A percentile compares a stretch with the other conserved stretches of the same genome.
Conservation (phyloP, 2,888 invertebrate species). For the Zele albiditarsus region DNA sequence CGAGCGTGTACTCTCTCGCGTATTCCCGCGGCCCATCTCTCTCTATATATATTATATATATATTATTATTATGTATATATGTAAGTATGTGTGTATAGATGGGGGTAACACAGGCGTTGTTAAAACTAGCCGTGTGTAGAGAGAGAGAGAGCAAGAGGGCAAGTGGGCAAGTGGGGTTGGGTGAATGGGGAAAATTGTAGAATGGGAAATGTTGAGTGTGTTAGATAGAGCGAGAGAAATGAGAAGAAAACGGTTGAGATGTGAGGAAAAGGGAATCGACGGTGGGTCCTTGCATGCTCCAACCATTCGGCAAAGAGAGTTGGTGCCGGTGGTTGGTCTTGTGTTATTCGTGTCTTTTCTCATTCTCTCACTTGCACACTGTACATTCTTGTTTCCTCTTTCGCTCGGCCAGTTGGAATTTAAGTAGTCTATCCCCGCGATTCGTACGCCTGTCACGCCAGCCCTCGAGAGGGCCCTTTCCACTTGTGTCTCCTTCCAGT, state of each 20-base stretch:
- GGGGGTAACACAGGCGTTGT: slow-evolving; percentile 43
- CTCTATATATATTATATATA: slow-evolving; percentile 6
- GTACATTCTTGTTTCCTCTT: slow-evolving; percentile 27
- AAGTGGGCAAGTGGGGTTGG: too few species aligned
- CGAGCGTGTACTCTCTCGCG: slow-evolving; percentile 20
- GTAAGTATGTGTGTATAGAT: slow-evolving; percentile 10
- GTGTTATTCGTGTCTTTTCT: slow-evolving; percentile 27
- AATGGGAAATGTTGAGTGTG: slow-evolving; percentile 31
- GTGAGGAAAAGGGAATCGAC: slow-evolving; percentile 5
- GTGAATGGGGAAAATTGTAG: background rate
- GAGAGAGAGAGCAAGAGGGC: slow-evolving; percentile 13
- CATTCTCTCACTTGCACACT: slow-evolving; percentile 7
- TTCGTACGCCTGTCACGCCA: slow-evolving; percentile 41
- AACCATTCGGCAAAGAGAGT: slow-evolving; percentile 26
- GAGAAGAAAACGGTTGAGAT: background rate
- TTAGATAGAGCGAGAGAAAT: slow-evolving; percentile 20
- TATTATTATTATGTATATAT: slow-evolving; percentile 9
- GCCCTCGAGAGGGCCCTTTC: slow-evolving; percentile 36
- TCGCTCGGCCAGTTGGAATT: slow-evolving; percentile 45
- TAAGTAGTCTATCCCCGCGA: slow-evolving; percentile 46
- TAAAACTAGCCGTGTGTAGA: slow-evolving; percentile 42
- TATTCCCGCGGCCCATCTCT: slow-evolving; percentile 29
- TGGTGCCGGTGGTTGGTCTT: slow-evolving; percentile 1
- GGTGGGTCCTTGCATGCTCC: slow-evolving; percentile 36
- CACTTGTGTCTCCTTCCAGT: slow-evolving; percentile 26